Evolutionary conservation across 2,113 vertebrate genomes (phyloP).

Genomic region (Cromileptes altivelis): DNA sequence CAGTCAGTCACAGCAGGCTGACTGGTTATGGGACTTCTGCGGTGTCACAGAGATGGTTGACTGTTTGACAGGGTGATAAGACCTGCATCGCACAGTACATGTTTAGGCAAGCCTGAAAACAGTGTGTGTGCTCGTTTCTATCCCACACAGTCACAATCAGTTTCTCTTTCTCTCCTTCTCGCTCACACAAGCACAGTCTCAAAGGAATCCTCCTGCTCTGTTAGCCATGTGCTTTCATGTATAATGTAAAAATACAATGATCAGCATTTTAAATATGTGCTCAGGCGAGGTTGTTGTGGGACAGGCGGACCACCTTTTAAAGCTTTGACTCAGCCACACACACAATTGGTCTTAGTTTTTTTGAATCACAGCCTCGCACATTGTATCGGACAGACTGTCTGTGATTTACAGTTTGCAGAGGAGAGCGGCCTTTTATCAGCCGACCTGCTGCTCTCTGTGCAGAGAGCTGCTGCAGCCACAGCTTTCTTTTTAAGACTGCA

Average conservation of each 20-base stretch:
- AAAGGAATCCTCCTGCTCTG: neutral
- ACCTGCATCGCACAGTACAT: slow-evolving; percentile 27
- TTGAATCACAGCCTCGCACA: slow-evolving; percentile 15
- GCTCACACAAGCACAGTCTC: neutral
- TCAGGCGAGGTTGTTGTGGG: neutral
- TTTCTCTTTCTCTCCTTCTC: slow-evolving; percentile 18
- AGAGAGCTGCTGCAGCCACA: slow-evolving; percentile 35
- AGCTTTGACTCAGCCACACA: slow-evolving; percentile 8
- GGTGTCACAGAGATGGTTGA: slow-evolving; percentile 63
- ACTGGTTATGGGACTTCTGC: slow-evolving; percentile 55
- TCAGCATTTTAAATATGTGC: neutral
- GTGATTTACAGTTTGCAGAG: slow-evolving; percentile 54
- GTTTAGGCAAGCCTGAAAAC: slow-evolving; percentile 71
- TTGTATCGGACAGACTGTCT: slow-evolving; percentile 32
- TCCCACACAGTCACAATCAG: slow-evolving; percentile 26
- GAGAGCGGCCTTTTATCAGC: slow-evolving; percentile 57
- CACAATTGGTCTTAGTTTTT: slow-evolving; percentile 5
- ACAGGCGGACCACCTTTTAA: neutral
- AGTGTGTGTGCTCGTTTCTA: neutral
- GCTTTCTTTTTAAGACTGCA: slow-evolving; percentile 32
- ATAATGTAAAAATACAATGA: slow-evolving; percentile 5
- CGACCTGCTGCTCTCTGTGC: slow-evolving; percentile 39
- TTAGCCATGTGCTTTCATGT: neutral
- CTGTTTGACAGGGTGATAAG: slow-evolving; percentile 54
- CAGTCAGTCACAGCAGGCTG: slow-evolving; percentile 45